A percentile compares a stretch with the other conserved stretches of the same genome.
phyloP scores from a whole-genome alignment of 2,888 invertebrate species.

The Ochropleura plecta region DNA sequence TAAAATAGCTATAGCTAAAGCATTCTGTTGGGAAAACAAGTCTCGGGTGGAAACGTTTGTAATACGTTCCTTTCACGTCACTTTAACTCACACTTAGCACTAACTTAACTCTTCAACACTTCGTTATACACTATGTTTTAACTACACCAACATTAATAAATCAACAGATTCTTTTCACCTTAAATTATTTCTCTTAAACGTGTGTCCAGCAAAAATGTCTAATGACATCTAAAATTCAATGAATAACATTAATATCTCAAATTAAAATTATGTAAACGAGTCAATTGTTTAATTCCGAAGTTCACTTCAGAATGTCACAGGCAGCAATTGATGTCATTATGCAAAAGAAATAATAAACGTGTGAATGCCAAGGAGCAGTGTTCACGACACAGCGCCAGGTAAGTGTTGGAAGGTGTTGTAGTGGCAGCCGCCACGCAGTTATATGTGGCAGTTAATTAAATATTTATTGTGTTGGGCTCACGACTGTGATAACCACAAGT shows the following conservation, averaged over 20 bases:
- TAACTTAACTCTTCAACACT: background rate
- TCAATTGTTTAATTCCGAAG: background rate
- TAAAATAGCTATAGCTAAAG: background rate
- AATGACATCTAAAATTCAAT: constrained; percentile 12
- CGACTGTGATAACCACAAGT: constrained; percentile 47
- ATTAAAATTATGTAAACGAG: background rate
- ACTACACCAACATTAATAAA: background rate
- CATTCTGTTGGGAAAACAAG: background rate
- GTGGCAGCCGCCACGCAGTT: constrained; percentile 8
- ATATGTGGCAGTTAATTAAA: constrained; percentile 48
- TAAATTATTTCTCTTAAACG: background rate
- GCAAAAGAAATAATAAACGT: background rate
- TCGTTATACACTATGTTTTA: background rate
- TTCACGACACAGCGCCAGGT: background rate
- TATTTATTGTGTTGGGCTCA: constrained; percentile 44
- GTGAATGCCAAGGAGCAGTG: background rate
- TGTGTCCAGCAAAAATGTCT: background rate
- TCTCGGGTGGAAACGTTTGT: background rate
- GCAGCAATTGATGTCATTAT: background rate
- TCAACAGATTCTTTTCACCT: background rate
- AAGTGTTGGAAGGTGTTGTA: constrained; percentile 1
- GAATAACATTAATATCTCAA: background rate
- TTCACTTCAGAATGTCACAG: background rate
- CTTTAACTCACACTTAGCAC: constrained; percentile 24
- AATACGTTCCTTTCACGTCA: constrained; percentile 6